Evolutionary conservation across 2,113 vertebrate species (phyloP).

Genomic region (Circaetus gallicus): DNA sequence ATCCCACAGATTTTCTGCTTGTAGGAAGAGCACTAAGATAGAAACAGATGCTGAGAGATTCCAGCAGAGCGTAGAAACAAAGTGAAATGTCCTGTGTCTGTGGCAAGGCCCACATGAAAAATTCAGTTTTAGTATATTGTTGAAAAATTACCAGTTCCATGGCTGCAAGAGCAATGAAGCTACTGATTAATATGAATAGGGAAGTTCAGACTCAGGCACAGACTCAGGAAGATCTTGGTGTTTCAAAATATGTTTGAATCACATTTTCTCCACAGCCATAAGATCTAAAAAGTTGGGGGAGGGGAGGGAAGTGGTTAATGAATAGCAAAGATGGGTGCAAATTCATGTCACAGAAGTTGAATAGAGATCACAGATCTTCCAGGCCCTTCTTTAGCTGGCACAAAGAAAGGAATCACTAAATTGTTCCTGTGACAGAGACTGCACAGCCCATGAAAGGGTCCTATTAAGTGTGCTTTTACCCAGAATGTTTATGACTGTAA

Average conservation of each 20-base stretch:
- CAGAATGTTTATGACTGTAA: not conserved
- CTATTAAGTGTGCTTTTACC: slow-evolving; percentile 32
- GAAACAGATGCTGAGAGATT: not conserved
- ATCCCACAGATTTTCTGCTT: not conserved
- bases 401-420: not conserved
- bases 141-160: not conserved
- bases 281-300: not conserved
- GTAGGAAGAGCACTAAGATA: not conserved
- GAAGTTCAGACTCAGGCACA: not conserved
- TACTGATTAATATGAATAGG: not conserved
- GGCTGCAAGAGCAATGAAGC: not conserved
- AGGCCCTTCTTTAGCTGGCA: not conserved
- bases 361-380: slow-evolving; percentile 2
- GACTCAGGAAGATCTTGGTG: not conserved
- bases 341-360: not conserved
- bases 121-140: not conserved
- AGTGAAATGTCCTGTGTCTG: not conserved
- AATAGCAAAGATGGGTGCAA: not conserved
- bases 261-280: not conserved
- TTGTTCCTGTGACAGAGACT: not conserved
- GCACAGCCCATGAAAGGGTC: not conserved
- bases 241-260: not conserved
- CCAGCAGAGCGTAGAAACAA: not conserved
- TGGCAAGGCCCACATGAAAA: not conserved
- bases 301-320: not conserved